Conservation (phyloP, 2,113 vertebrate species). For the Rhombomys opimus region DNA sequence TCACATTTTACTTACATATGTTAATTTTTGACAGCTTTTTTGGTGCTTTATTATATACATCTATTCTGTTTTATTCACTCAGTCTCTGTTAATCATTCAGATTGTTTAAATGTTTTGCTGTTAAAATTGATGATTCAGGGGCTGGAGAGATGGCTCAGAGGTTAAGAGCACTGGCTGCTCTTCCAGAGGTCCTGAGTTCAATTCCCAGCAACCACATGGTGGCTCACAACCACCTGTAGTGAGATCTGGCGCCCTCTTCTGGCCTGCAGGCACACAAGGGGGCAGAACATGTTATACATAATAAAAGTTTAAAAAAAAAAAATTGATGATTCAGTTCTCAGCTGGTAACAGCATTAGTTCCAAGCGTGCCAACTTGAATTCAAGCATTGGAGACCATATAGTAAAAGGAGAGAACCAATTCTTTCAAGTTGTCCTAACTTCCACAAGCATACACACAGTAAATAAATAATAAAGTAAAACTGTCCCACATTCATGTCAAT, state of each 20-base stretch:
- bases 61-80: background rate
- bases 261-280: too few relatives aligned
- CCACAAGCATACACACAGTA: background rate
- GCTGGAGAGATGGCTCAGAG: too few relatives aligned
- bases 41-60: background rate
- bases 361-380: background rate
- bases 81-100: background rate
- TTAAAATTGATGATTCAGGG: constrained; percentile 8
- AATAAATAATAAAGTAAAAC: background rate
- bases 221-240: too few relatives aligned
- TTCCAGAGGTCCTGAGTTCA: too few relatives aligned
- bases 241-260: too few relatives aligned
- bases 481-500: background rate
- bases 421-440: background rate
- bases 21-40: background rate
- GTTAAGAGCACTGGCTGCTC: too few relatives aligned
- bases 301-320: too few relatives aligned
- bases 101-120: background rate
- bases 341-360: background rate
- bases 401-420: background rate
- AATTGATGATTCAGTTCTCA: background rate
- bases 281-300: too few relatives aligned
- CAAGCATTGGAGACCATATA: background rate
- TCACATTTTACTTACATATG: background rate
- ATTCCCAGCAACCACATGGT: too few relatives aligned